Conservation (phyloP, 2,888 invertebrate genomes). For the Oasisia sp. region DNA sequence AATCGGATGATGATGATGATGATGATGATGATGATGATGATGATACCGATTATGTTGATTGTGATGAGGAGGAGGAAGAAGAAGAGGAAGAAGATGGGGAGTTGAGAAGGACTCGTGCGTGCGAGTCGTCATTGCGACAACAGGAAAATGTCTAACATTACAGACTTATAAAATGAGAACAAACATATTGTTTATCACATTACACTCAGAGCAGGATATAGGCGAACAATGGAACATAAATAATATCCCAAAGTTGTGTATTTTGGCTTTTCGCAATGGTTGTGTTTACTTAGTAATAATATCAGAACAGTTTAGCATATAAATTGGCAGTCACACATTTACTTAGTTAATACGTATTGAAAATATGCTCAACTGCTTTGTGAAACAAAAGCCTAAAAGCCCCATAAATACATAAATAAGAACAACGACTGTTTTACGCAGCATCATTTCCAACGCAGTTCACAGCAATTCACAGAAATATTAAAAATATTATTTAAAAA, state of each 20-base stretch:
- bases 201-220: neutral
- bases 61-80: slow-evolving; percentile 31
- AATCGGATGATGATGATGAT: slow-evolving; percentile 23
- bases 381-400: too few species aligned
- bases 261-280: neutral
- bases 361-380: too few species aligned
- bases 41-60: slow-evolving; percentile 28
- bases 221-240: neutral
- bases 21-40: slow-evolving; percentile 27
- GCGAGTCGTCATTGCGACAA: neutral
- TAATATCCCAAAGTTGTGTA: neutral
- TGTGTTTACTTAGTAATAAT: too few species aligned
- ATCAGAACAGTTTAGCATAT: too few species aligned
- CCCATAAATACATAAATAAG: too few species aligned
- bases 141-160: neutral
- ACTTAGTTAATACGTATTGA: too few species aligned
- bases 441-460: too few species aligned
- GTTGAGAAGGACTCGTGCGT: neutral
- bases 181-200: neutral
- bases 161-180: neutral
- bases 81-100: neutral
- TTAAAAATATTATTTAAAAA: too few species aligned
- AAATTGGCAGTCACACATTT: too few species aligned
- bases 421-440: too few species aligned
- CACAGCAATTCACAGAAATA: too few species aligned